These are phyloP conservation scores for Tapirus indicus DNA, from an alignment of 2,797 vertebrate species.

Conservation along the genomic window DNA sequence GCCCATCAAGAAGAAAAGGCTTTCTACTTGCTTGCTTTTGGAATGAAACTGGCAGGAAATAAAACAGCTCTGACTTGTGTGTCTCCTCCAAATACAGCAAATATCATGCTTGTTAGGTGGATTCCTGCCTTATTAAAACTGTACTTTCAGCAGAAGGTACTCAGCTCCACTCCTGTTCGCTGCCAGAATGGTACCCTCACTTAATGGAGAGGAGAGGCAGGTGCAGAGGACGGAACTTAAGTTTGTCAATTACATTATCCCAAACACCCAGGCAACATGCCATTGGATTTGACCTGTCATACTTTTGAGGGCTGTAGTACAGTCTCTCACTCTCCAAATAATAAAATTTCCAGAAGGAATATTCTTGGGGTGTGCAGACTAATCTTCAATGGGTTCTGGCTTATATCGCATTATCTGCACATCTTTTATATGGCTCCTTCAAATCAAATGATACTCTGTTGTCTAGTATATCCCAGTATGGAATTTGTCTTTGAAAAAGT, in stretches of 20 bases:
- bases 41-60: background rate
- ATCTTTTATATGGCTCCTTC: background rate
- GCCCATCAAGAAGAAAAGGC: background rate
- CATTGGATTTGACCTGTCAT: rapidly evolving
- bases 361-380: background rate
- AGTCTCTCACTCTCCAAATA: background rate
- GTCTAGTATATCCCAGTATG: background rate
- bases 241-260: background rate
- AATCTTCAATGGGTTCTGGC: background rate
- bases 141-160: background rate
- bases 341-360: background rate
- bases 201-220: background rate
- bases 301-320: background rate
- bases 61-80: background rate
- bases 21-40: background rate
- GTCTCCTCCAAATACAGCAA: background rate
- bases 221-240: background rate
- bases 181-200: background rate
- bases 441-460: background rate
- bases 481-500: background rate
- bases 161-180: background rate
- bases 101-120: background rate
- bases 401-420: rapidly evolving
- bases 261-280: rapidly evolving
- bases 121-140: constrained; percentile 5